phyloP scores from a whole-genome alignment of 1,140 invertebrate species.

The Ridgeia piscesae region DNA sequence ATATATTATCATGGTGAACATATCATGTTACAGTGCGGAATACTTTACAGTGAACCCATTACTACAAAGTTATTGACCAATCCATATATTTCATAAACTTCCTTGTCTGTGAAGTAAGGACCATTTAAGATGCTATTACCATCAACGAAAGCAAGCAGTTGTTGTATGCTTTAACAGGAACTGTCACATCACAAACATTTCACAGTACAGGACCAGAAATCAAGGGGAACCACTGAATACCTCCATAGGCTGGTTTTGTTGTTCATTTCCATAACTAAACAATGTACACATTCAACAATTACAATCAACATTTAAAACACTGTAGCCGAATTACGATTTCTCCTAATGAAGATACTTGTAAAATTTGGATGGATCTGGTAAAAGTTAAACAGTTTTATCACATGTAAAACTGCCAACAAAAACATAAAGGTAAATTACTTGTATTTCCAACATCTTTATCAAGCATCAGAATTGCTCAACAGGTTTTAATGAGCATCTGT shows the following conservation, averaged over 20 bases:
- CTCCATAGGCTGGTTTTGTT: neutral
- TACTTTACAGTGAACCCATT: neutral
- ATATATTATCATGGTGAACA: no score
- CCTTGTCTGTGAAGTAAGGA: neutral
- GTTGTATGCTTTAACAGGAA: neutral
- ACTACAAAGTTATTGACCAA: neutral
- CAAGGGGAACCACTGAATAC: neutral
- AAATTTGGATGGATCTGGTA: neutral
- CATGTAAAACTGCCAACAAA: neutral
- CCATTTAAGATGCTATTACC: neutral
- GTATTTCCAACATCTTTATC: neutral
- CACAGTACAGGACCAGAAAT: neutral
- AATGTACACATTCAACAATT: neutral
- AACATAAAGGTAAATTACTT: neutral
- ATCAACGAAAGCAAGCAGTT: neutral
- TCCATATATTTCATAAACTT: neutral
- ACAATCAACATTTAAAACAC: neutral
- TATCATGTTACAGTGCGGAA: neutral
- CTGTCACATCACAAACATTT: neutral
- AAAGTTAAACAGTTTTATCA: neutral
- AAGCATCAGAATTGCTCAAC: neutral
- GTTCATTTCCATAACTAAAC: neutral
- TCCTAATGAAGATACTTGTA: neutral
- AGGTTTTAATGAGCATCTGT: neutral
- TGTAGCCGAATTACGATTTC: neutral